These are phyloP conservation scores for Bombus impatiens DNA, from an alignment of 1,140 invertebrate species.

Conservation along the genomic window DNA sequence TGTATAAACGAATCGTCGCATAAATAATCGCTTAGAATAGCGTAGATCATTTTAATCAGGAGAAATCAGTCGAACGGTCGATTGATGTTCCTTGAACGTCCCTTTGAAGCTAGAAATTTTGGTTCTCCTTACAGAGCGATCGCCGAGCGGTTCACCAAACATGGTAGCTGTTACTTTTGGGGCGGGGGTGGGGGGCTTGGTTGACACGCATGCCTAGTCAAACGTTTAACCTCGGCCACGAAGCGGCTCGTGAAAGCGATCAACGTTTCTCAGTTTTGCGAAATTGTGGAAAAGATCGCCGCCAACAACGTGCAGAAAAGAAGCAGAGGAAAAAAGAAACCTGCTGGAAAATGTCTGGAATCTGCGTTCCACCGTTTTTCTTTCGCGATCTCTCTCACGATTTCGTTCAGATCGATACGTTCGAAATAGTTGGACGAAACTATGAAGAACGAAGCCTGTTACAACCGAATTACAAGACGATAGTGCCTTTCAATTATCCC, in stretches of 20 bases:
- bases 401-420: not conserved
- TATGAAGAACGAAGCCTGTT: not conserved
- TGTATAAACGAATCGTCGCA: not conserved
- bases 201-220: slow-evolving; percentile 79
- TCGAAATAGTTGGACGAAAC: not conserved
- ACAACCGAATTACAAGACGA: not conserved
- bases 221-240: slow-evolving; percentile 78
- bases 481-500: not conserved
- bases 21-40: slow-evolving; percentile 3
- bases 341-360: slow-evolving; percentile 29
- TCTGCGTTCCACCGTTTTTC: not conserved
- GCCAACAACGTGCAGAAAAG: slow-evolving; percentile 1
- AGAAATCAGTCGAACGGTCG: slow-evolving; percentile 23
- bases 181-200: slow-evolving; percentile 19
- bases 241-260: slow-evolving; percentile 75
- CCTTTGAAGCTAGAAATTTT: slow-evolving; percentile 3
- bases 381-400: not conserved
- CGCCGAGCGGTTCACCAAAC: slow-evolving; percentile 29
- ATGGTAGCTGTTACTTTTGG: slow-evolving; percentile 42
- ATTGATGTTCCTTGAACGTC: not conserved
- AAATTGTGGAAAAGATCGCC: slow-evolving; percentile 66
- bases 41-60: not conserved
- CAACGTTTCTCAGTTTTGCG: slow-evolving; percentile 69
- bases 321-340: slow-evolving; percentile 16
- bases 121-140: not conserved